Percentiles rank a stretch among this genome's conserved stretches.
phyloP scores from a whole-genome alignment of 2,113 vertebrate species.

The Acrocephalus arundinaceus region DNA sequence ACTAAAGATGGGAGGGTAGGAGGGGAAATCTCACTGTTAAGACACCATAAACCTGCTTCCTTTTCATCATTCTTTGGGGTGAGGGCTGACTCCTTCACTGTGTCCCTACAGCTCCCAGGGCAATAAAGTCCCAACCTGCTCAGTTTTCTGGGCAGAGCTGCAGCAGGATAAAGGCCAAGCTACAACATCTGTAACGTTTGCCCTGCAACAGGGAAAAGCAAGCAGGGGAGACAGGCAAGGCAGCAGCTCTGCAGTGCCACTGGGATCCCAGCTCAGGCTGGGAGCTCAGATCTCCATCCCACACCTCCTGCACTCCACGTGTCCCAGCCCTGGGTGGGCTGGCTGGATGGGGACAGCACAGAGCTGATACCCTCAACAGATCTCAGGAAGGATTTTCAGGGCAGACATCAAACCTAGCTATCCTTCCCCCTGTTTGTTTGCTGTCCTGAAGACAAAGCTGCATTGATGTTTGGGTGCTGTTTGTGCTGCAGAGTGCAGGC shows the following conservation, averaged over 20 bases:
- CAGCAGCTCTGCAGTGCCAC: too few relatives aligned
- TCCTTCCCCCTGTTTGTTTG: fast-evolving
- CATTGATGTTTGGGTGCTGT: background rate
- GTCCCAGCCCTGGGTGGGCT: background rate
- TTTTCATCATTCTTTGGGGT: background rate
- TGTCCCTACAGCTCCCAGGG: background rate
- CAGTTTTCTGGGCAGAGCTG: background rate
- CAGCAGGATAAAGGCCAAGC: background rate
- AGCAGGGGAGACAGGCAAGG: background rate
- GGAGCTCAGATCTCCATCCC: background rate
- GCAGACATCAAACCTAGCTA: background rate
- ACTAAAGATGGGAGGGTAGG: background rate
- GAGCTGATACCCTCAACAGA: background rate
- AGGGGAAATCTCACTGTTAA: background rate
- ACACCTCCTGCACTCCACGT: fast-evolving
- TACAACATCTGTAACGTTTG: fast-evolving
- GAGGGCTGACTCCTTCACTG: background rate
- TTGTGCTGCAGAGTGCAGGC: background rate
- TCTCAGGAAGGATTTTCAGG: background rate
- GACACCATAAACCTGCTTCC: background rate
- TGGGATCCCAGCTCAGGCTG: background rate
- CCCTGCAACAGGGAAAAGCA: background rate
- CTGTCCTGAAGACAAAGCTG: background rate
- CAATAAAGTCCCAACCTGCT: background rate
- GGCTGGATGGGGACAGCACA: background rate